phyloP scores from a whole-genome alignment of 2,797 vertebrate genomes.

The Anableps anableps region DNA sequence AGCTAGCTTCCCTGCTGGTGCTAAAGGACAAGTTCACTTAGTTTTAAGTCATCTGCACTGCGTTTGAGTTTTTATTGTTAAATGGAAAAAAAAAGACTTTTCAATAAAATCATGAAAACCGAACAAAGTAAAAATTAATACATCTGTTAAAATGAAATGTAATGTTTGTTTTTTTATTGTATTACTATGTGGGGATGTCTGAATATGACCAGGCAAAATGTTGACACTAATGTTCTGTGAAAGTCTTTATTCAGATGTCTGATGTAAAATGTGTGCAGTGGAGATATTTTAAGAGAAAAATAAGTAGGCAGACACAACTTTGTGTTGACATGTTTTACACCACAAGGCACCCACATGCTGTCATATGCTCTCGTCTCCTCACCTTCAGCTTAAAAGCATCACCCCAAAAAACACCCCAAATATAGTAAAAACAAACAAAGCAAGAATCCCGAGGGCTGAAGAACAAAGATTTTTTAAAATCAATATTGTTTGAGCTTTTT shows the following conservation, averaged over 20 bases:
- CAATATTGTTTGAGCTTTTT: background rate
- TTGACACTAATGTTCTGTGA: background rate
- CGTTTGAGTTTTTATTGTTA: too few relatives aligned
- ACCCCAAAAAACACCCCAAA: background rate
- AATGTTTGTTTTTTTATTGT: too few relatives aligned
- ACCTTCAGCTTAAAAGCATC: slow-evolving; percentile 2
- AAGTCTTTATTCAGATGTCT: background rate
- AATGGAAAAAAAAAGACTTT: too few relatives aligned
- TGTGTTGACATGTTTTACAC: background rate
- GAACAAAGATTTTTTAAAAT: background rate
- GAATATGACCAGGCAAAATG: too few relatives aligned
- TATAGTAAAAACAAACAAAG: background rate
- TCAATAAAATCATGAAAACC: too few relatives aligned
- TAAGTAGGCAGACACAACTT: background rate
- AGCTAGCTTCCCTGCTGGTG: too few relatives aligned
- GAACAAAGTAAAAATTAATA: too few relatives aligned
- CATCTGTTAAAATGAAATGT: too few relatives aligned
- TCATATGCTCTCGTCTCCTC: background rate
- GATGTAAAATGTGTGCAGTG: background rate
- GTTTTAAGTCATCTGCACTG: too few relatives aligned
- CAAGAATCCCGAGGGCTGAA: background rate
- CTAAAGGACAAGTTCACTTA: too few relatives aligned
- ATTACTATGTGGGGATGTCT: too few relatives aligned
- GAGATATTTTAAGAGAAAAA: background rate
- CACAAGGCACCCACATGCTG: background rate